These are phyloP conservation scores for Antennarius maculatus DNA, from an alignment of 2,797 vertebrate species.

Conservation along the genomic window DNA sequence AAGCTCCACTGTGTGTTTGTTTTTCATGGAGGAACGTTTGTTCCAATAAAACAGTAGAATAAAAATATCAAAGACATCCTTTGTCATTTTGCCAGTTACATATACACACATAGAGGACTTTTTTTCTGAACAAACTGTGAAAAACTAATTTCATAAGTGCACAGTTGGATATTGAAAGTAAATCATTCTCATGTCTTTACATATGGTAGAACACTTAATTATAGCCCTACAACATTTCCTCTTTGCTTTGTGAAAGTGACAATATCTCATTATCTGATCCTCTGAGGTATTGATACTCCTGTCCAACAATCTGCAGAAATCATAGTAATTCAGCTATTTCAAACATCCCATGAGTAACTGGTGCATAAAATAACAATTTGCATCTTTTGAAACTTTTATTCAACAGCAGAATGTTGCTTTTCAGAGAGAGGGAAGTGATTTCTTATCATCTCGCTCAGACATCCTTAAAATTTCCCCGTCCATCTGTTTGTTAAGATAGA, in stretches of 20 bases:
- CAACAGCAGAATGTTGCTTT: too few relatives aligned
- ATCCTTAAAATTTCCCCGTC: too few relatives aligned
- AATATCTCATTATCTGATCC: constrained; percentile 16
- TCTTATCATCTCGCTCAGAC: too few relatives aligned
- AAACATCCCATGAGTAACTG: constrained; percentile 37
- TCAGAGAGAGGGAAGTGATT: too few relatives aligned
- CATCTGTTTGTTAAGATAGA: too few relatives aligned
- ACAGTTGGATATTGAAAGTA: constrained; percentile 32
- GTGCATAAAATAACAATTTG: background rate
- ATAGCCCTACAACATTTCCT: constrained; percentile 34
- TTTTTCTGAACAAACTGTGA: background rate
- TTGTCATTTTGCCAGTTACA: background rate
- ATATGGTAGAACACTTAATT: constrained; percentile 1
- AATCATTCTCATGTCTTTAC: constrained; percentile 20
- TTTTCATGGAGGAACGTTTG: constrained; percentile 1
- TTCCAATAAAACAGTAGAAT: background rate
- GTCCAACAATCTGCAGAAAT: constrained; percentile 46
- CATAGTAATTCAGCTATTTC: constrained; percentile 37
- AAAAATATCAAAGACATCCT: background rate
- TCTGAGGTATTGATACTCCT: constrained; percentile 24
- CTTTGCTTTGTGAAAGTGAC: constrained; percentile 30
- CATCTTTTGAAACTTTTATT: too few relatives aligned
- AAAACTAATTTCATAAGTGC: constrained; percentile 6
- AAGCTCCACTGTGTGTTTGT: constrained; percentile 5
- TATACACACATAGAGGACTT: background rate